Percentiles rank a stretch among this genome's conserved stretches.
Evolutionary conservation across 2,888 invertebrate genomes (phyloP).

Genomic region (Octodonta nipae): DNA sequence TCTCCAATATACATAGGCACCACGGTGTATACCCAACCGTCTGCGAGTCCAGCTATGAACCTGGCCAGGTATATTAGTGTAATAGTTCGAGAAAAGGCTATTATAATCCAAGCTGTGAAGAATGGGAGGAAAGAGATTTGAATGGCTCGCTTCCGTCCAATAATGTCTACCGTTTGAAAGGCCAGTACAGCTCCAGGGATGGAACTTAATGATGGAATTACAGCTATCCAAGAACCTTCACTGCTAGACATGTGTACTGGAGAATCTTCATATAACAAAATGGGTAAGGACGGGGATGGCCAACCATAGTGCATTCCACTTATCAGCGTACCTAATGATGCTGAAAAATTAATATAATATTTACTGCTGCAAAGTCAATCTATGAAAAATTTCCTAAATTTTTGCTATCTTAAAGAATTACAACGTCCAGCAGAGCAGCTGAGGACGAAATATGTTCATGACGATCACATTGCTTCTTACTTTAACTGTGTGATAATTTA

Average conservation of each 20-base stretch:
- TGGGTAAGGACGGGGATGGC: background rate
- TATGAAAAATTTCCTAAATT: too few relatives aligned
- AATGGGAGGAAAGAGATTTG: background rate
- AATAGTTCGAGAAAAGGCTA: background rate
- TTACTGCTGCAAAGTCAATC: too few relatives aligned
- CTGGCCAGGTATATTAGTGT: background rate
- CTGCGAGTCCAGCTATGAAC: constrained; percentile 2
- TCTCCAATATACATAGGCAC: constrained; percentile 10
- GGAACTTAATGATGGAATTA: background rate
- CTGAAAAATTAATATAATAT: too few relatives aligned
- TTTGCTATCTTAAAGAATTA: too few relatives aligned
- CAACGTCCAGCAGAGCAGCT: too few relatives aligned
- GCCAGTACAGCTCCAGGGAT: too few relatives aligned
- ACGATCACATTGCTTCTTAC: too few relatives aligned
- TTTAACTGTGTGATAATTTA: too few relatives aligned
- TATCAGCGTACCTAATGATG: too few relatives aligned
- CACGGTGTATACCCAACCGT: constrained; percentile 9
- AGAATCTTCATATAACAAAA: background rate
- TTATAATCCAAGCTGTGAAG: background rate
- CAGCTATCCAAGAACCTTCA: background rate
- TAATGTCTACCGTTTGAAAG: too few relatives aligned
- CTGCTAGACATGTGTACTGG: background rate
- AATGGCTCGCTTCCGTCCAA: background rate
- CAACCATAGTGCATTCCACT: constrained; percentile 1
- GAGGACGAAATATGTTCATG: too few relatives aligned